Evolutionary conservation across 2,888 invertebrate species (phyloP).

Genomic region (Leucophora obtusa): DNA sequence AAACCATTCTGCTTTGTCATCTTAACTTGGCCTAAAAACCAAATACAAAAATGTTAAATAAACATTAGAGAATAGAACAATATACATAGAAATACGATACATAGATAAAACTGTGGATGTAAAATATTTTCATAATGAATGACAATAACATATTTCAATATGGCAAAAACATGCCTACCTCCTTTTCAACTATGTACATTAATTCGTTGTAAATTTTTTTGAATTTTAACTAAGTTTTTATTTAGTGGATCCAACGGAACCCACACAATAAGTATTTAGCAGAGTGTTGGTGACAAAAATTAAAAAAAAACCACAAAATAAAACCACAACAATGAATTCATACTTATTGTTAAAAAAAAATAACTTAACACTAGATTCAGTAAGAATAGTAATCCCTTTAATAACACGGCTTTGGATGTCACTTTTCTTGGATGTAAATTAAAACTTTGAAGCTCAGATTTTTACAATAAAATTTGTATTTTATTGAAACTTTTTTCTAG

Average conservation of each 20-base stretch:
- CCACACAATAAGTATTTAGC: slow-evolving; percentile 1
- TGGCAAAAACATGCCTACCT: not conserved
- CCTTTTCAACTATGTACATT: too few species aligned
- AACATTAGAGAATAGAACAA: not conserved
- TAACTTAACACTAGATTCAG: not conserved
- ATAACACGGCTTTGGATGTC: too few species aligned
- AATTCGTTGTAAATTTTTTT: not conserved
- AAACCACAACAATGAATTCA: slow-evolving; percentile 17
- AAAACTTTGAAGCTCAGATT: too few species aligned
- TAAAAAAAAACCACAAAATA: slow-evolving; percentile 2
- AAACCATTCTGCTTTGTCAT: not conserved
- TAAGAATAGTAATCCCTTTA: not conserved
- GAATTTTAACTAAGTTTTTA: not conserved
- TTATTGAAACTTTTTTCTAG: too few species aligned
- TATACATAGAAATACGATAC: too few species aligned
- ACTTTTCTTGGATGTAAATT: too few species aligned
- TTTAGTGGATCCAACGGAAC: slow-evolving; percentile 10
- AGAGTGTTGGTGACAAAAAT: slow-evolving; percentile 13
- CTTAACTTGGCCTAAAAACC: not conserved
- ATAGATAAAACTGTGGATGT: not conserved
- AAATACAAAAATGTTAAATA: not conserved
- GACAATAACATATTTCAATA: slow-evolving; percentile 13
- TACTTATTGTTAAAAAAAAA: slow-evolving; percentile 1
- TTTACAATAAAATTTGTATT: too few species aligned
- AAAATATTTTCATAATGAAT: slow-evolving; percentile 8